Conservation (phyloP, 2,888 invertebrate genomes). For the Plebejus melissa region DNA sequence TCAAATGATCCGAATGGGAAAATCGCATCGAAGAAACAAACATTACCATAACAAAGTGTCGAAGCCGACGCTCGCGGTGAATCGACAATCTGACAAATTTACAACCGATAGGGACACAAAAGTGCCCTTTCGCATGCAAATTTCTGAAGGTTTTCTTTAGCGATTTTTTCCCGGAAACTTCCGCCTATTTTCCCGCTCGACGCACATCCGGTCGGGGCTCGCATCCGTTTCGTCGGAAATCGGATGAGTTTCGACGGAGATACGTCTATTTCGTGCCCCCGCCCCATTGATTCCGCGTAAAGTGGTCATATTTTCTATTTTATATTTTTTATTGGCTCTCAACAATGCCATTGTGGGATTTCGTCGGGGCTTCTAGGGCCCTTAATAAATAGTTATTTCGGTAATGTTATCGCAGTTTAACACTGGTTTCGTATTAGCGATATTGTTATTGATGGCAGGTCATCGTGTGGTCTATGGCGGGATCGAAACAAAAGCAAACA, state of each 20-base stretch:
- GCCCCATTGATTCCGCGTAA: slow-evolving; percentile 45
- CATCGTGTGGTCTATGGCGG: background rate
- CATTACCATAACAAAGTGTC: slow-evolving; percentile 75
- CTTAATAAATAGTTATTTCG: slow-evolving; percentile 24
- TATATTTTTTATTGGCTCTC: slow-evolving; percentile 62
- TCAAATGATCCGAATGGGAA: slow-evolving; percentile 30
- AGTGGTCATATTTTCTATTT: slow-evolving; percentile 61
- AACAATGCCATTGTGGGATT: slow-evolving; percentile 44
- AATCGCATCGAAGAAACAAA: slow-evolving; percentile 41
- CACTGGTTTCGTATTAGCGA: slow-evolving; percentile 23
- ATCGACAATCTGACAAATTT: slow-evolving; percentile 76
- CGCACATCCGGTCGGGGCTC: slow-evolving; percentile 67
- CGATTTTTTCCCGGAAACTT: slow-evolving; percentile 67
- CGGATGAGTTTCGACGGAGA: slow-evolving; percentile 50
- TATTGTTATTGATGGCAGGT: slow-evolving; percentile 7
- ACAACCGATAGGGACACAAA: slow-evolving; percentile 72
- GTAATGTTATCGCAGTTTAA: slow-evolving; percentile 21
- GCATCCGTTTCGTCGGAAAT: slow-evolving; percentile 67
- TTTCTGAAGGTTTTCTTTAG: slow-evolving; percentile 63
- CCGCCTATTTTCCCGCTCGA: slow-evolving; percentile 77
- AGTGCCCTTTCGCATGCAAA: slow-evolving; percentile 75
- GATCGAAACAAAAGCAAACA: background rate
- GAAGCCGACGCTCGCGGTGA: slow-evolving; percentile 58
- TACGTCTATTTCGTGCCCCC: slow-evolving; percentile 37
- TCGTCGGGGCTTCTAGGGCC: slow-evolving; percentile 28